Evolutionary conservation across 1,140 invertebrate genomes (phyloP), one percentile per base, ranked within the genome.

Genomic region (Micrasema longulum): DNA sequence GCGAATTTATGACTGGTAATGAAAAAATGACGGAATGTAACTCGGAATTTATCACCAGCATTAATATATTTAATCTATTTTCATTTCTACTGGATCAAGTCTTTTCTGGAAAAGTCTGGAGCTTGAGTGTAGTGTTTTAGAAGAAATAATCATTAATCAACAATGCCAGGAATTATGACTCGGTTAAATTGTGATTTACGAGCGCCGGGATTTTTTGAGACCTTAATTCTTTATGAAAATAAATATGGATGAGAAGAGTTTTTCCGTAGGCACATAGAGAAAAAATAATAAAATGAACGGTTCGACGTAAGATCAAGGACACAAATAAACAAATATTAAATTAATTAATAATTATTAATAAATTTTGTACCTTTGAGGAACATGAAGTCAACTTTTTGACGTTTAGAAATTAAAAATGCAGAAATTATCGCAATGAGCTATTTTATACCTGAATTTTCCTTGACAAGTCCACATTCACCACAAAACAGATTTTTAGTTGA

Each of bases 141-240:
- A 35, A 20, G 55, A 60, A 60, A 60, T 60, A 60, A 60, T 60
- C 55, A 60, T 60, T 60, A 41, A 60, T 60, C 55, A 60, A 31
- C 14, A 10, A 1, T 14, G 55, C 31, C 14, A 22, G 16, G 36
- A 60, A 60, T 60, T 38, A 60, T 60, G 55, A 60, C 55, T 38
- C 35, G 55, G 55, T 60, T 60, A 60, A 60, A 60, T 60, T 60
- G 55, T 60, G 55, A 60, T 60, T 60, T 60, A 60, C 36, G 36
- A 43, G 14, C n/a, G 35, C 12, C 14, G 14, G 38, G 7, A 60
- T 41, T 60, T 38, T 43, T 35, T 23, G 55, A 60, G 52, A 35
- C 23, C 55, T 60, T 16, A 9, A 11, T 60, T 22, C 48, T 38
- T 41, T 43, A 22, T 38, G 55, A 22, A 38, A 38, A 43, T 60